Conservation (phyloP, 1,140 invertebrate species). For the Solenopsis fugax region DNA sequence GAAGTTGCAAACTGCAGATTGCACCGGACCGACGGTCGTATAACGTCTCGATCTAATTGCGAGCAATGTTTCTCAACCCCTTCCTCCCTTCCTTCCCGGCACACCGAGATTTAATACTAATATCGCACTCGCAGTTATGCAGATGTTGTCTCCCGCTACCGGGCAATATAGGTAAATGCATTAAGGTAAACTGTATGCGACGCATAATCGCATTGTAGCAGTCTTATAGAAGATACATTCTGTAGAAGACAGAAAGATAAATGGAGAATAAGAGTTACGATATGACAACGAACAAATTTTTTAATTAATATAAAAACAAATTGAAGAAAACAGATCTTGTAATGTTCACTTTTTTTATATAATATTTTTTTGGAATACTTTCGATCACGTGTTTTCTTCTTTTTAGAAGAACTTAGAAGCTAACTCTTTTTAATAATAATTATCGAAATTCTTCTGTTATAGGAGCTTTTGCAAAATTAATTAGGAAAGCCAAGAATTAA, state of each 20-base stretch:
- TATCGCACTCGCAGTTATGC: constrained; percentile 49
- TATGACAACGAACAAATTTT: neutral
- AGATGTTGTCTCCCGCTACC: constrained; percentile 32
- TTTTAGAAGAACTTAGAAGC: neutral
- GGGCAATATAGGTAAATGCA: neutral
- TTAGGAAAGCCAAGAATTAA: neutral
- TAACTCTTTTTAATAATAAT: neutral
- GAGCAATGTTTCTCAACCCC: constrained; percentile 54
- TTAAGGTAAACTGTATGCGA: neutral
- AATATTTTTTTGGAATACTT: neutral
- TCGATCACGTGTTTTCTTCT: neutral
- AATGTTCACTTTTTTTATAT: neutral
- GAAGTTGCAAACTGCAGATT: constrained; percentile 77
- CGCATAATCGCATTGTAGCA: neutral
- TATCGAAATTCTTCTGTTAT: neutral
- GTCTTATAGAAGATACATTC: neutral
- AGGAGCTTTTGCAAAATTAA: neutral
- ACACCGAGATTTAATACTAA: constrained; percentile 65
- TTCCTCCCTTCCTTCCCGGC: neutral
- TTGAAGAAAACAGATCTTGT: neutral
- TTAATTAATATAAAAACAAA: neutral
- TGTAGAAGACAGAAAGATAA: neutral
- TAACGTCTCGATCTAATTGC: constrained; percentile 74
- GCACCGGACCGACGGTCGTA: constrained; percentile 52
- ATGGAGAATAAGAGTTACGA: neutral